These are phyloP conservation scores for Aelia acuminata DNA, from an alignment of 2,888 invertebrate species.

Conservation along the genomic window DNA sequence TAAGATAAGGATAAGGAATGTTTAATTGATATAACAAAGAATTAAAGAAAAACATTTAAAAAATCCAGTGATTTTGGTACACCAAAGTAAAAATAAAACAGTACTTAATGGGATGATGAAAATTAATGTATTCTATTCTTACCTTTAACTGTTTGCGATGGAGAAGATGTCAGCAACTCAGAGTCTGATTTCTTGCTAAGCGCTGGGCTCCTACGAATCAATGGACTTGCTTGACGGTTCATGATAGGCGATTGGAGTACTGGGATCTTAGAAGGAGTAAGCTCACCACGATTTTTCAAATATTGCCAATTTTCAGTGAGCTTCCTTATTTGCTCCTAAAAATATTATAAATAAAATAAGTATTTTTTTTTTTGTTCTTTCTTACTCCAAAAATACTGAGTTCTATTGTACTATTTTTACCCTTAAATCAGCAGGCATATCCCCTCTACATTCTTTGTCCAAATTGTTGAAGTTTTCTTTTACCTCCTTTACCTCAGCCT, in stretches of 20 bases:
- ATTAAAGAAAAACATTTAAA: too few relatives aligned
- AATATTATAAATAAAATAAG: background rate
- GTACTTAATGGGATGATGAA: too few relatives aligned
- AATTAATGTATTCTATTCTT: background rate
- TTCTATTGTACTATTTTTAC: slow-evolving; percentile 55
- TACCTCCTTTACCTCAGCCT: slow-evolving; percentile 76
- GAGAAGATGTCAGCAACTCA: slow-evolving; percentile 23
- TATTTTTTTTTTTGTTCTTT: background rate
- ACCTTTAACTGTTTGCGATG: slow-evolving; percentile 48
- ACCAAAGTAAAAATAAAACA: background rate
- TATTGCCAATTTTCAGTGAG: slow-evolving; percentile 73
- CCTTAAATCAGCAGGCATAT: slow-evolving; percentile 66
- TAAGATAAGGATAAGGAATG: too few relatives aligned
- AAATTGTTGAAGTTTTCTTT: slow-evolving; percentile 77
- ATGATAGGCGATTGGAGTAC: slow-evolving; percentile 58
- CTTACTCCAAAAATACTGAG: background rate
- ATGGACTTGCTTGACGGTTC: slow-evolving; percentile 53
- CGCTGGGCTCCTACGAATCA: slow-evolving; percentile 56
- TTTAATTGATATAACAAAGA: too few relatives aligned
- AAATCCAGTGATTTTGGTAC: background rate
- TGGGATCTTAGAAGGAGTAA: slow-evolving; percentile 61
- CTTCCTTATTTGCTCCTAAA: slow-evolving; percentile 72
- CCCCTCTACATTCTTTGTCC: slow-evolving; percentile 73
- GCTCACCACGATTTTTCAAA: slow-evolving; percentile 70
- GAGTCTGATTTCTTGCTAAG: slow-evolving; percentile 49